A percentile compares a stretch with the other conserved stretches of the same genome.
Conservation (phyloP, 2,113 vertebrate genomes). For the Oostethus manadensis region DNA sequence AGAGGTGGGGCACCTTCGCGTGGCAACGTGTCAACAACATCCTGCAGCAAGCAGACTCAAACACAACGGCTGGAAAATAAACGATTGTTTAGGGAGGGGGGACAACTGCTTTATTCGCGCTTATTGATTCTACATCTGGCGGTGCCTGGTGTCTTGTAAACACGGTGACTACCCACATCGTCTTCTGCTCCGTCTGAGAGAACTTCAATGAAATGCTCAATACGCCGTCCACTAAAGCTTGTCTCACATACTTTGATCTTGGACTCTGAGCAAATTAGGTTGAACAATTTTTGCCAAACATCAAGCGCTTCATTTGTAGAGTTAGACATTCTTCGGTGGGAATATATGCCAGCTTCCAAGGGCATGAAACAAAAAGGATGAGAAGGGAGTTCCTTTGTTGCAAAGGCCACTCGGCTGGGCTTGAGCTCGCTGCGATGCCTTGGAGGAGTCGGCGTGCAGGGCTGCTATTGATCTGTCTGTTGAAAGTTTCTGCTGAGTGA, state of each 20-base stretch:
- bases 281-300: constrained; percentile 54
- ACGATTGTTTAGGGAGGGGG: constrained; percentile 1
- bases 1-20: constrained; percentile 41
- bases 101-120: constrained; percentile 8
- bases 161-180: constrained; percentile 4
- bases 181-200: constrained; percentile 22
- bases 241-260: constrained; percentile 44
- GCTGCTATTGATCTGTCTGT: constrained; percentile 69
- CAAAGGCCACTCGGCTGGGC: constrained; percentile 64
- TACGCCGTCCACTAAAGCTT: constrained; percentile 37
- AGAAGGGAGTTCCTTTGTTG: constrained; percentile 57
- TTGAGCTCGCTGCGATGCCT: constrained; percentile 59
- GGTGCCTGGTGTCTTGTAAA: background rate
- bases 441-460: constrained; percentile 48
- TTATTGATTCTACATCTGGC: constrained; percentile 7
- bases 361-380: constrained; percentile 60
- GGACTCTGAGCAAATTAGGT: constrained; percentile 49
- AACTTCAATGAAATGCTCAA: constrained; percentile 47
- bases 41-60: constrained; percentile 30
- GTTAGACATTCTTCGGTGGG: constrained; percentile 48
- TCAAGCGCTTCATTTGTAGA: constrained; percentile 51
- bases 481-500: constrained; percentile 67
- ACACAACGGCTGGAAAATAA: constrained; percentile 13
- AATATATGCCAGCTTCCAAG: constrained; percentile 59
- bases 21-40: constrained; percentile 45